These are phyloP conservation scores for Acyrthosiphon pisum DNA, from an alignment of 1,140 invertebrate genomes.

Conservation along the genomic window DNA sequence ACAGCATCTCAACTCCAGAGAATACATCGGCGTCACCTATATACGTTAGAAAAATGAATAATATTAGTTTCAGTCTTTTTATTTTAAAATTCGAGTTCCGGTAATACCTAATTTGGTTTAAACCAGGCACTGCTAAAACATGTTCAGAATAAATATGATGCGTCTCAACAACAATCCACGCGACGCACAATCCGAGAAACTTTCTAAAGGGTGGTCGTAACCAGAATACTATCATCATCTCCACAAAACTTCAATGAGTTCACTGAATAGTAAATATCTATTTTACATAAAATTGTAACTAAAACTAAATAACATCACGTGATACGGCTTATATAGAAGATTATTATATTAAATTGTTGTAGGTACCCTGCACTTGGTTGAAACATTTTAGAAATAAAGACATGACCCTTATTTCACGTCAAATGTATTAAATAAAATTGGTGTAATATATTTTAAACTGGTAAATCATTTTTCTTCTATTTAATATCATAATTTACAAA, in stretches of 20 bases:
- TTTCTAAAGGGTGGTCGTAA: neutral
- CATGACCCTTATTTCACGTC: neutral
- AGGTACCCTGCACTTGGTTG: neutral
- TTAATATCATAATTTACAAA: neutral
- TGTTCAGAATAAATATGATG: neutral
- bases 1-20: neutral
- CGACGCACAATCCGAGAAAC: neutral
- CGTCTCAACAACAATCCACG: neutral
- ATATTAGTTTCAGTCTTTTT: neutral
- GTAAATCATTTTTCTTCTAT: neutral
- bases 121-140: neutral
- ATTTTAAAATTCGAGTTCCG: neutral
- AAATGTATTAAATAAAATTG: neutral
- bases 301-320: neutral
- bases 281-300: constrained; percentile 5
- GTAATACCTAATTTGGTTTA: neutral
- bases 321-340: neutral
- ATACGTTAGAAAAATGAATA: neutral
- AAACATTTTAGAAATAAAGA: neutral
- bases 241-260: neutral
- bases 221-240: neutral
- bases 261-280: constrained; percentile 23
- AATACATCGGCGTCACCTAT: no score
- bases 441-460: neutral
- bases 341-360: neutral